Evolutionary conservation across 2,888 invertebrate species (phyloP).

Genomic region (Syrphus vitripennis): DNA sequence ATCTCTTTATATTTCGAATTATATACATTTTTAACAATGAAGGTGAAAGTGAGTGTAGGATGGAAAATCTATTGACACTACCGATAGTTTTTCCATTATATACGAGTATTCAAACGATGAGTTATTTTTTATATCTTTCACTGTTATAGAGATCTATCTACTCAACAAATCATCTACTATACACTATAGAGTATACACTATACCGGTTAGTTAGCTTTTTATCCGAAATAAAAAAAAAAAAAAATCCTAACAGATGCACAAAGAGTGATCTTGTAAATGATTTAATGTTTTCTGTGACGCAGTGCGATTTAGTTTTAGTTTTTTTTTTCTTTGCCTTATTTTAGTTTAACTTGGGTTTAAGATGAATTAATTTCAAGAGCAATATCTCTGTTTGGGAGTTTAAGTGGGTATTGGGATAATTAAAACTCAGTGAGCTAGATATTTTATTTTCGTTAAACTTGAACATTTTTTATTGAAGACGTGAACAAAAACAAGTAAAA

Average conservation of each 20-base stretch:
- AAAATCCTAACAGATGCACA: conserved; percentile 28
- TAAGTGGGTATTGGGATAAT: conserved; percentile 40
- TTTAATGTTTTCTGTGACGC: conserved; percentile 6
- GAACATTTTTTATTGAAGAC: background rate
- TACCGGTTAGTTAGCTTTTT: conserved; percentile 30
- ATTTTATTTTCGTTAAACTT: background rate
- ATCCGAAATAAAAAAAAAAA: background rate
- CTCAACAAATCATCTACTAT: conserved; percentile 3
- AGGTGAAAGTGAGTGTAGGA: conserved; percentile 60
- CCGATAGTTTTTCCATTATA: background rate
- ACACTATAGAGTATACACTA: too few species aligned
- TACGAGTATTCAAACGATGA: background rate
- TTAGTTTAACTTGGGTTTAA: conserved; percentile 14
- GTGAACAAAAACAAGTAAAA: background rate
- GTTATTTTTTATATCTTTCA: conserved; percentile 12
- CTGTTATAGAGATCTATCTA: background rate
- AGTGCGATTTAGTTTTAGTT: background rate
- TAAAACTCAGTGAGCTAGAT: conserved; percentile 34
- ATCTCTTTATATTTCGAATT: background rate
- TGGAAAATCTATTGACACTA: conserved; percentile 7
- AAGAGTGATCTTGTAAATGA: conserved; percentile 26
- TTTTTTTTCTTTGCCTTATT: background rate
- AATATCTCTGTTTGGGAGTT: conserved; percentile 41
- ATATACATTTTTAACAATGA: conserved; percentile 13
- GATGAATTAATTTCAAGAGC: conserved; percentile 4